Evolutionary conservation across 2,113 vertebrate genomes (phyloP), one percentile per base, ranked within the genome.

Genomic region (Blennius ocellaris): DNA sequence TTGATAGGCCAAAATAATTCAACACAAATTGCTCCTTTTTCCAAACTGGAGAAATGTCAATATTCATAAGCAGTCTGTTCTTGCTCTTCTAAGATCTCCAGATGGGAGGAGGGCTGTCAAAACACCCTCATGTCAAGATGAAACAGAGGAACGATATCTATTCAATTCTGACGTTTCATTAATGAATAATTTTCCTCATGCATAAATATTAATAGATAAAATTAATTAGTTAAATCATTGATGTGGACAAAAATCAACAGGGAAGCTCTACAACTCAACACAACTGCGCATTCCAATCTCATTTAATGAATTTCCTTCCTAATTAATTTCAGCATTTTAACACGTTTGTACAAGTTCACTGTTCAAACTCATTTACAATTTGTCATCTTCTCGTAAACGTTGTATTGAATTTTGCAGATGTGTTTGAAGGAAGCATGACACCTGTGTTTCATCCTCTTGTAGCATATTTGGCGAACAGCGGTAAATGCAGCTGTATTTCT

Each of bases 121-220:
- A 92, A 90, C 88, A 87, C 40, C 69, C 86, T 84, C 82, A 72
- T 12, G 43, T 92, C 88, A 91, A 90, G 87, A 92, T 92, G 81
- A 89, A 87, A 90, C 72, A 76, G 60, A 85, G 78, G 69, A 90
- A 86, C 70, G 88, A 87, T 87, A 81, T 85, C 81, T 80, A 60
- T 92, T 92, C 79, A 89, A 84, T 89, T 90, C 83, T 94, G 92
- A 92, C 84, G 68, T 91, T 90, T 90, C 84, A 92, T 93, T 92
- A 92, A 93, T 93, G 80, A 91, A 91, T 92, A 68, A 90, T 93
- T 90, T 90, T 85, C 80, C 77, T 80, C 55, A 64, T 88, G 90
- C 86, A 93, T 93, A 90, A 93, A 93, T 93, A 93, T 93, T 90
- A 92, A 90, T 90, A 90, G 86, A 93, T 92, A 87, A 89, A 94